Percentiles rank a stretch among this genome's conserved stretches.
Evolutionary conservation across 2,113 vertebrate genomes (phyloP).

Genomic region (Pionites leucogaster): DNA sequence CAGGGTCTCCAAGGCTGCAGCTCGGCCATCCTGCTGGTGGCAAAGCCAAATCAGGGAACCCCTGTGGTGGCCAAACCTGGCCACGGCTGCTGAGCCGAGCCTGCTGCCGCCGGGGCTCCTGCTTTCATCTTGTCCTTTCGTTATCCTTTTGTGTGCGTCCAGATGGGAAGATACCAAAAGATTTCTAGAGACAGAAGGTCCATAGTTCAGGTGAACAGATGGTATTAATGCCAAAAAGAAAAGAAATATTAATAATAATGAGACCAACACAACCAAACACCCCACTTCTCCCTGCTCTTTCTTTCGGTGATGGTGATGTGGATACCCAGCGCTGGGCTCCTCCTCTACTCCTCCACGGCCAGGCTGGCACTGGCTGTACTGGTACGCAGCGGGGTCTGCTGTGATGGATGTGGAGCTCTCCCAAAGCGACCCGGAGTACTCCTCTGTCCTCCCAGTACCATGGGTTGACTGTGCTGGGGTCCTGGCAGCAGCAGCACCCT

Average conservation of each 20-base stretch:
- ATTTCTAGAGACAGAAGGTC: constrained; percentile 45
- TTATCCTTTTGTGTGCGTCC: constrained; percentile 24
- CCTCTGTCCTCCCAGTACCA: accelerated
- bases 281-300: constrained; percentile 54
- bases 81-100: accelerated
- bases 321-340: neutral
- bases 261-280: constrained; percentile 50
- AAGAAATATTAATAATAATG: constrained; percentile 21
- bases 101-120: neutral
- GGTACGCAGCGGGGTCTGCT: neutral
- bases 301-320: neutral
- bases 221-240: constrained; percentile 62
- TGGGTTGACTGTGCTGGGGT: accelerated
- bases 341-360: neutral
- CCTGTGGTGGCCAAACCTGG: neutral
- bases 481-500: neutral
- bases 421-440: accelerated
- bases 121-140: neutral
- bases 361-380: neutral
- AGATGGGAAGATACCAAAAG: constrained; percentile 62
- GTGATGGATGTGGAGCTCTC: neutral
- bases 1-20: neutral
- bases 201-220: constrained; percentile 59
- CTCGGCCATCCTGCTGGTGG: neutral
- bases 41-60: neutral